Evolutionary conservation across 2,113 vertebrate species (phyloP), one percentile per base, ranked within the genome.

Genomic region (Pipa parva): DNA sequence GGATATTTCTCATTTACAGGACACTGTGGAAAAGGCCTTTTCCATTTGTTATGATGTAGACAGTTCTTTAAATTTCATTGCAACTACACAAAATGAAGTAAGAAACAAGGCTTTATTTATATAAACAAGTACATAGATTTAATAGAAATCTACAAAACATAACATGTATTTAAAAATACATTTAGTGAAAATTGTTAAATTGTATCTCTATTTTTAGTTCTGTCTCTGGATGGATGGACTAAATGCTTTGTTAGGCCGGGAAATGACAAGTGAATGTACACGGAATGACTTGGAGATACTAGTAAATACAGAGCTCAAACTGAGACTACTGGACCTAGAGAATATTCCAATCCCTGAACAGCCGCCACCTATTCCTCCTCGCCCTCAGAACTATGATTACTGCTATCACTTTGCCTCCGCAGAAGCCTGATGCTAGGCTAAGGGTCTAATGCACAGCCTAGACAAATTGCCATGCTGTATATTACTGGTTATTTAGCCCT

Each of bases 231-330:
- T 90, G 0, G 97, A 99, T 1, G 97, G 96, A 7, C 82, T 99
- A 75, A 97, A 84, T 0, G 89, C 94, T 36, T 85, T 99, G 9
- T 87, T 99, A 68, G 95, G 95, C 33, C 85, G 83, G 37, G 90
- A 94, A 25, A 97, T 99, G 95, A 86, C 78, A 11, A 99, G 97
- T 0, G 94, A 98, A 58, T 84, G 90, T 68, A 97, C 85, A 12
- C 92, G 90, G 71, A 93, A 89, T 0, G 97, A 99, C 75, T 86
- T 99, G 60, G 96, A 99, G 51, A 90, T 93, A 75, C 89, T 99
- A 65, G 89, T 99, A 31, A 93, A 94, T 5, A 97, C 98, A 93
- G 97, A 99, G 79, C 94, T 98, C 49, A 99, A 99, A 75, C 88
- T 99, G 78, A 92, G 90, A 48, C 86, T 99, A 37, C 76, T 99